Base-by-base conservation (phyloP, 2,113 vertebrate species). In the Tachysurus vachellii region DNA sequence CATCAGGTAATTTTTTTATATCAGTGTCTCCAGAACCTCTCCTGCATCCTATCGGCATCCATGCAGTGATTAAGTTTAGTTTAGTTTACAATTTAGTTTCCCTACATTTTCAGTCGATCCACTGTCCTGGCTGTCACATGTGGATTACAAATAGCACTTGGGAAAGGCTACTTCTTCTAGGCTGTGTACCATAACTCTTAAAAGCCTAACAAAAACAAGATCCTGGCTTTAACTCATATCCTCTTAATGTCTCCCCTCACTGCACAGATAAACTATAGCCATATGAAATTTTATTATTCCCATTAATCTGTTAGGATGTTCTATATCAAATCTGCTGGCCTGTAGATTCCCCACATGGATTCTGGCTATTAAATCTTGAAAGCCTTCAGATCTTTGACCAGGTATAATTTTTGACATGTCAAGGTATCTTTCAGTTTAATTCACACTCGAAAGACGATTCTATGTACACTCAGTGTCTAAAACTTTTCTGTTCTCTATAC, bases 291-390 rank as follows among this genome's bases (percentile, higher is more conserved):
- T 36, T 86, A 88, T 88, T 89, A 82, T 64, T 61, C 59, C 90
- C 90, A 93, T 93, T 93, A 92, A 93, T 93, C 92, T 89, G 88
- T 94, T 88, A 86, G 92, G 66, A 89, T 92, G 91, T 85, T 92
- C 90, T 89, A 93, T 92, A 93, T 93, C 94, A 86, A 94, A 94
- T 94, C 88, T 92, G 89, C 85, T 88, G 85, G 89, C 89, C 92
- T 87, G 82, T 82, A 92, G 91, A 91, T 92, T 89, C 92, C 92
- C 83, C 68, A 79, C 92, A 92, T 91, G 93, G 91, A 93, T 90
- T 89, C 87, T 92, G 82, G 83, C 82, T 92, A 94, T 94, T 90
- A 92, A 92, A 89, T 81, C 79, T 57, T 57, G 21, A 61, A 84
- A 86, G 73, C 88, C 84, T 70, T 84, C 61, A 90, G 71, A 90